Evolutionary conservation across 2,888 invertebrate species (phyloP).

Genomic region (Epinotia nisella): DNA sequence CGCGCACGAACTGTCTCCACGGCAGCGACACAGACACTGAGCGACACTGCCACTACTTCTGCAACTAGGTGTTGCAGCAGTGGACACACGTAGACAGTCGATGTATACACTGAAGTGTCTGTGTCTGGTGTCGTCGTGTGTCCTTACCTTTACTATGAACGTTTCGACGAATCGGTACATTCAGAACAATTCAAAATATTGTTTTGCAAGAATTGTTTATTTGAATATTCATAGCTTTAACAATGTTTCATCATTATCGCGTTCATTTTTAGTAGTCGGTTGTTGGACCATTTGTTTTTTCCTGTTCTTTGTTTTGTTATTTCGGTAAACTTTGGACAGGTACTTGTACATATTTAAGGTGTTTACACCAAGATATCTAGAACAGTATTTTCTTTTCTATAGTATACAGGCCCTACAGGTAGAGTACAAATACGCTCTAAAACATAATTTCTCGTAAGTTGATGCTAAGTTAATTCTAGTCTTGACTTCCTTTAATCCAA

Average conservation of each 20-base stretch:
- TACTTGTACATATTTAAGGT: too few relatives aligned
- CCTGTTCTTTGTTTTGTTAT: not conserved
- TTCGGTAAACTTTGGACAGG: not conserved
- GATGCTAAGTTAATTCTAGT: not conserved
- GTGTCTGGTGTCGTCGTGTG: too few relatives aligned
- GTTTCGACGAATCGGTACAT: slow-evolving; percentile 52
- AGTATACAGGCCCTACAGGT: not conserved
- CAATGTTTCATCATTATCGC: slow-evolving; percentile 55
- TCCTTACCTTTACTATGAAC: slow-evolving; percentile 59
- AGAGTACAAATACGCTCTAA: not conserved
- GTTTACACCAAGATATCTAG: not conserved
- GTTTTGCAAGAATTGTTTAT: slow-evolving; percentile 53
- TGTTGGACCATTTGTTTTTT: slow-evolving; percentile 3
- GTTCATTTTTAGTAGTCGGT: slow-evolving; percentile 42
- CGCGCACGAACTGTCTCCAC: too few relatives aligned
- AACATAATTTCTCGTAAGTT: not conserved
- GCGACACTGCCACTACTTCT: too few relatives aligned
- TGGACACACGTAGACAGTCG: too few relatives aligned
- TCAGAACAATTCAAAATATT: slow-evolving; percentile 58
- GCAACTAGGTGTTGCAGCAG: too few relatives aligned
- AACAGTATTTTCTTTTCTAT: not conserved
- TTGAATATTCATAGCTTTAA: slow-evolving; percentile 62
- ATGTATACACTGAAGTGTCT: too few relatives aligned
- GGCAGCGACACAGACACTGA: too few relatives aligned
- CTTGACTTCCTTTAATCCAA: not conserved